Evolutionary conservation across 2,888 invertebrate genomes (phyloP), one percentile per base, ranked within the genome.

Genomic region (Helleia helle): DNA sequence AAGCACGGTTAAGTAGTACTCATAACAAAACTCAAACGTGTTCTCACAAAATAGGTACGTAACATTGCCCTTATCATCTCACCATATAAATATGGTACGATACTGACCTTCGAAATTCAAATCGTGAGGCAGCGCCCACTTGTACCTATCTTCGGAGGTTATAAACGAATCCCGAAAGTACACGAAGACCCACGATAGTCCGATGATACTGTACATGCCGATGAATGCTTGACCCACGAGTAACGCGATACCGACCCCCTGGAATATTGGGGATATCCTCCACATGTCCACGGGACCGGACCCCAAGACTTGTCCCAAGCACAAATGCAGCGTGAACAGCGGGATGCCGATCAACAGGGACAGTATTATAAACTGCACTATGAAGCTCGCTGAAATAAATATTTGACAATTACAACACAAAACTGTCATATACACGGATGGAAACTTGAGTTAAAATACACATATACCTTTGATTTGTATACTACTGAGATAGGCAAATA

Each of bases 211-310:
- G 79, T 96, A 96, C 51, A 95, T 87, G 38, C 95, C 95, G 52
- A 94, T 89, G 36, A 94, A 84, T 3, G 92, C 91, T 67, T 95
- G 95, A 4, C 91, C 89, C 43, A 93, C 71, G 13, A 95, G 86
- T 51, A 96, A 72, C 0, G 95, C 90, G 38, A 95, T 90, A 11
- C 96, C 96, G 12, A 96, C 93, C 2, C 96, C 96, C 81, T 93
- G 92, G 67, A 96, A 95, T 54, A 96, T 89, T 0, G 96, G 96
- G 40, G 95, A 95, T 58, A 96, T 95, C 59, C 89, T 89, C 96
- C 96, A 96, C 95, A 96, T 95, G 56, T 95, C 94, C 44, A 96
- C 89, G 1, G 94, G 93, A 0, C 96, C 96, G 0, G 94, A 89
- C 34, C 91, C 90, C 44, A 96, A 79, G 55, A 94, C 91, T 69